Conservation (phyloP, 2,888 invertebrate species). For the Hoplodrina ambigua region DNA sequence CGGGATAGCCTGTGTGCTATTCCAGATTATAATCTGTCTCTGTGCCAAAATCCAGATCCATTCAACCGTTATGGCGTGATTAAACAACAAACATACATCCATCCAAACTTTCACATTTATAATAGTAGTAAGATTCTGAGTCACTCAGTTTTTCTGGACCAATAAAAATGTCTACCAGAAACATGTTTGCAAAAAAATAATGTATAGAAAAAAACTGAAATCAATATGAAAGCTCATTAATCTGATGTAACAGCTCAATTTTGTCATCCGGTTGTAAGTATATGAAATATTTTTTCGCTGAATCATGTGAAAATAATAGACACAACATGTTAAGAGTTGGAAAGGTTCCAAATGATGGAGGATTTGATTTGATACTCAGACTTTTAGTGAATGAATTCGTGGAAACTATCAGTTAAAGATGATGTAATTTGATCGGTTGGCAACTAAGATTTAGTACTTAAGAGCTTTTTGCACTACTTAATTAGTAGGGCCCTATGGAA, state of each 20-base stretch:
- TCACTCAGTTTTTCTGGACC: conserved; percentile 24
- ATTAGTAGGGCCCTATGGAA: no score
- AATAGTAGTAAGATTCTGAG: conserved; percentile 17
- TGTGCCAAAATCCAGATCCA: no score
- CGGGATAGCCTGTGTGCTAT: no score
- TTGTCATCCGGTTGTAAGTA: conserved; percentile 43
- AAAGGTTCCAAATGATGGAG: conserved; percentile 34
- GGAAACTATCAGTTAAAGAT: conserved; percentile 22
- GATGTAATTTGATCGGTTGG: conserved; percentile 47
- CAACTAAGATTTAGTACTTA: conserved; percentile 6
- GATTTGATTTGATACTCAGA: conserved; percentile 43
- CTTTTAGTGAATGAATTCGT: conserved; percentile 48
- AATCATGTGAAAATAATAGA: conserved; percentile 50
- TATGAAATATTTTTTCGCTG: conserved; percentile 52
- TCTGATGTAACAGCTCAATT: conserved; percentile 43
- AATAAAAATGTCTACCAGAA: conserved; percentile 31
- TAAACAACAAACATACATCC: no score
- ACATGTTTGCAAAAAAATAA: conserved; percentile 17
- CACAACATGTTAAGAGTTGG: conserved; percentile 42
- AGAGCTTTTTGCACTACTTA: no score
- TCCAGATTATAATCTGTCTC: no score
- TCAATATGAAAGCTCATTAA: conserved; percentile 53
- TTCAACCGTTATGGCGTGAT: no score
- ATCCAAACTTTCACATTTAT: no score
- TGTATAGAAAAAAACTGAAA: conserved; percentile 31